Evolutionary conservation across 2,113 vertebrate genomes (phyloP), one percentile per base, ranked within the genome.

Genomic region (Edolisoma coerulescens): DNA sequence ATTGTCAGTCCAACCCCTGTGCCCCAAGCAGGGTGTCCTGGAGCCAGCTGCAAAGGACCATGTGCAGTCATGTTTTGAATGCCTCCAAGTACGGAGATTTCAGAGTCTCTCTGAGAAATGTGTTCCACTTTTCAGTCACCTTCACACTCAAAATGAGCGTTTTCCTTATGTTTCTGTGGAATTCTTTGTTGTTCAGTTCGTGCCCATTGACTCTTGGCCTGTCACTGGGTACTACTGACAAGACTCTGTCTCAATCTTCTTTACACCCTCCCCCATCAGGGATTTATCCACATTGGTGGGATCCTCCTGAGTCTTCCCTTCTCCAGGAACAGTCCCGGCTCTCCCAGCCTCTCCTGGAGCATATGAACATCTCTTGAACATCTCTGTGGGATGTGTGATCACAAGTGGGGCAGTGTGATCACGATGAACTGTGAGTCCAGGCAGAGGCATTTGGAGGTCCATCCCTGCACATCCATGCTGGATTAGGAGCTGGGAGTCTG

Each of bases 311-410:
- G 33, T 5, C 30, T 71, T 87, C 42, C 30, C 30, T 82, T 90
- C 69, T 64, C 44, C 49, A 85, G 57, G 57, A 93, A 41, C 9
- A 68, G 12, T 64, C 26, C n/a, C 47, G 28, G 39, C 56, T 85
- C 69, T 61, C 69, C 39, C 65, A 93, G 74, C 41, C 75, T 92
- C 53, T 64, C 50, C 70, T 79, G 56, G 32, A 79, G 70, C 39
- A 59, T 52, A 45, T 71, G 74, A n/a, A n/a, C n/a, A n/a, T 79
- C 53, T 70, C 71, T 90, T 68, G 79, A 93, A 85, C 56, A 50
- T 89, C 81, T 59, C 28, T n/a, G 65, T 79, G 82, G 57, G 74
- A 78, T 75, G 85, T 90, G 90, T 87, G 85, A 87, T 75, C 60
- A 50, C 74, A 84, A 74, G 68, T 65, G 80, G 73, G 47, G 79